Base-by-base conservation (phyloP, 2,888 invertebrate genomes). In the Diplolepis rosae region DNA sequence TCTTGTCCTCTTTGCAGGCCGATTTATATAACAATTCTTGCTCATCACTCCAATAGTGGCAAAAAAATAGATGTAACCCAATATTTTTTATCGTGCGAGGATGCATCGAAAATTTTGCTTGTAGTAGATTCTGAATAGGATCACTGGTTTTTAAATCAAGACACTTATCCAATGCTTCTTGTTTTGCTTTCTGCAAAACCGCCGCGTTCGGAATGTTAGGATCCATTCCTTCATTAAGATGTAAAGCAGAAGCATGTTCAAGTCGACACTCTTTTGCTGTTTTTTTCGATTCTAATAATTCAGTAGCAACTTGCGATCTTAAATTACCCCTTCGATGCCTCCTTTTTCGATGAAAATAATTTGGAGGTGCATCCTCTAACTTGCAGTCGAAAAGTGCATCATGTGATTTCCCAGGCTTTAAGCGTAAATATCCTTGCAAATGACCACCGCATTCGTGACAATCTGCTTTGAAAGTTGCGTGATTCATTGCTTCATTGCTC, bases 131-230 rank as follows among this genome's bases (percentile, higher is more conserved):
- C 32, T 56, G 35, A 54, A 69, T 48, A 6, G 69, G 66, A 54
- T 72, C 39, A 42, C 27, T 61, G 24, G 24, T 13, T 22, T 24
- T 18, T 24, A 69, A 66, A 11, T 66, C n/a, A 0, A 68, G 39
- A 6, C 50, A 61, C 30, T 56, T 68, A 15, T 71, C 68, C 13
- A 51, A 30, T 51, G 48, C 56, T 54, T 73, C 65, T 45, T 73
- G 54, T 51, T 73, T 71, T 11, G 73, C 70, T 68, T 73, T 71
- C 9, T 68, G 54, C 5, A 71, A 13, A 24, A 71, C 68, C 6
- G 65, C 28, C 9, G 65, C 50, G 11, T 52, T 45, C 27, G 51
- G 54, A 0, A 73, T 30, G 42, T 48, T 68, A 13, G 73, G 70
- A n/a, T 66, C 32, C 50, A 67, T 24, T 9, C 28, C 48, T 39